Evolutionary conservation across 2,888 invertebrate genomes (phyloP).

Genomic region (Pollenia labialis): DNA sequence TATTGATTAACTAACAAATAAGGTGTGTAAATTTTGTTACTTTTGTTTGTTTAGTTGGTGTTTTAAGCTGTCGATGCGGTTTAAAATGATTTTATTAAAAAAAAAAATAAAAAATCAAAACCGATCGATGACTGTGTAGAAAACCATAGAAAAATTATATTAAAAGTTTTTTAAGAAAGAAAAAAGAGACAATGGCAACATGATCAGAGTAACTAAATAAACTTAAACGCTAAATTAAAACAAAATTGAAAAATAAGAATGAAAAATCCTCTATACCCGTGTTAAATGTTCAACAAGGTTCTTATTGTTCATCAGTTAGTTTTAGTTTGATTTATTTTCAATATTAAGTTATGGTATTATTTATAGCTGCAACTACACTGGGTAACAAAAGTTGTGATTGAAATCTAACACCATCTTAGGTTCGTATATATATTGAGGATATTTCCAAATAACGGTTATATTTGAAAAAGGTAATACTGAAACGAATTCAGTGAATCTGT

Average conservation of each 20-base stretch:
- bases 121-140: conserved; percentile 4
- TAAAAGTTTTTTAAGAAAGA: conserved; percentile 41
- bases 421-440: too few species aligned
- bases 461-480: too few species aligned
- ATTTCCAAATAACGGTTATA: neutral
- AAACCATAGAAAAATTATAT: conserved; percentile 37
- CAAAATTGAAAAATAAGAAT: neutral
- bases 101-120: neutral
- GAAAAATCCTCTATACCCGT: conserved; percentile 41
- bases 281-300: conserved; percentile 71
- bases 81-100: conserved; percentile 38
- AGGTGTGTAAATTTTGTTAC: conserved; percentile 64
- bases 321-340: conserved; percentile 54
- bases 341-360: conserved; percentile 18
- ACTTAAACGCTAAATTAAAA: conserved; percentile 33
- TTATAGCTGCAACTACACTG: conserved; percentile 34
- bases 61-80: conserved; percentile 36
- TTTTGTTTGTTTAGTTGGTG: conserved; percentile 14
- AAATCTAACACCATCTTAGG: neutral
- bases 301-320: conserved; percentile 64
- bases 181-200: conserved; percentile 3
- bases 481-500: too few species aligned
- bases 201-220: conserved; percentile 4
- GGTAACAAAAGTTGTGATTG: neutral
- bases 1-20: conserved; percentile 68